These are phyloP conservation scores for Glossophaga mutica DNA, from an alignment of 2,797 vertebrate species.

Conservation along the genomic window DNA sequence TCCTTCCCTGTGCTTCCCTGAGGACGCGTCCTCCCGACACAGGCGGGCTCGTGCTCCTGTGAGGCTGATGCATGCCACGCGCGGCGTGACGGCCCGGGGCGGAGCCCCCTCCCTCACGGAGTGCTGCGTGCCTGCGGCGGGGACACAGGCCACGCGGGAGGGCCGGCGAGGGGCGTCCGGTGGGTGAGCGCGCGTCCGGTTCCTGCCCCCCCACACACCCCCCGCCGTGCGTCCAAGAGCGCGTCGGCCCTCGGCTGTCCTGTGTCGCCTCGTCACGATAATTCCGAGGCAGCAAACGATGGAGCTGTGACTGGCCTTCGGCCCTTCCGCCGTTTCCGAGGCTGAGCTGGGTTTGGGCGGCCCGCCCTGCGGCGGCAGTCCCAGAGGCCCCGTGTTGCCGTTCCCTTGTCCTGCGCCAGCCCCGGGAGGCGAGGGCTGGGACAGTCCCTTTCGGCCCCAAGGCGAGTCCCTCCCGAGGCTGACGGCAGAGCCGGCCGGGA, in stretches of 20 bases:
- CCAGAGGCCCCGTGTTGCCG: too few relatives aligned
- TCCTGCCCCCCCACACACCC: not conserved
- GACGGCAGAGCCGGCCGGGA: not conserved
- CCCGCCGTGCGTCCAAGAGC: not conserved
- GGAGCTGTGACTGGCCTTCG: fast-evolving
- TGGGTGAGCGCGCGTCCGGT: not conserved
- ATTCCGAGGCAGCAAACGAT: not conserved
- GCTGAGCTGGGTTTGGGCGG: not conserved
- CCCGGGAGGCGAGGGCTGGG: not conserved
- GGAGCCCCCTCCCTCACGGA: not conserved
- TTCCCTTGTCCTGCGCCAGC: not conserved
- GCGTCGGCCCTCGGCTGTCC: not conserved
- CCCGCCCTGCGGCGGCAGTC: not conserved
- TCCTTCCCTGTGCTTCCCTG: not conserved
- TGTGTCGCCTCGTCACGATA: not conserved
- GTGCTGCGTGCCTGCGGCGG: not conserved
- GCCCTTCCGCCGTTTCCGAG: not conserved
- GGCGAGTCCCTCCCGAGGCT: too few relatives aligned
- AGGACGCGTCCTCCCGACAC: not conserved
- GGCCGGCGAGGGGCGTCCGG: not conserved
- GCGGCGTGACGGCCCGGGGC: not conserved
- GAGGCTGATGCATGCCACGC: not conserved
- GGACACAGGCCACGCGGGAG: not conserved
- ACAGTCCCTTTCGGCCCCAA: too few relatives aligned
- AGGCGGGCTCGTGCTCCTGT: not conserved